Evolutionary conservation across 1,140 invertebrate genomes (phyloP).

Genomic region (Danaus melanippus): DNA sequence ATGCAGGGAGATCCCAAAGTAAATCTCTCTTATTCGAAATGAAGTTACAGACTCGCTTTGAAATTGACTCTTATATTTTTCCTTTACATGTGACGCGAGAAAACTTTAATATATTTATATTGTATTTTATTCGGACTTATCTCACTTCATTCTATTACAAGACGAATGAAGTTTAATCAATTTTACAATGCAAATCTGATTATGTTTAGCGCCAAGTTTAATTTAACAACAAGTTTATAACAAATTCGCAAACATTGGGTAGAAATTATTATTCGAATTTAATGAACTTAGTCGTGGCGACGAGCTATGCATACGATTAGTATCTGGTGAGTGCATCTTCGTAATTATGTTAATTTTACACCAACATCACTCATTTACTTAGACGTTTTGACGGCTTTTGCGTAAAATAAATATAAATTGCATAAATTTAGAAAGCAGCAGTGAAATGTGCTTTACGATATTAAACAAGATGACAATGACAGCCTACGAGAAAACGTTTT

Average conservation of each 20-base stretch:
- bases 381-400: slow-evolving; percentile 31
- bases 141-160: too few species aligned
- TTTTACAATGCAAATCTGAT: too few species aligned
- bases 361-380: slow-evolving; percentile 39
- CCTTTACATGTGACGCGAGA: slow-evolving; percentile 39
- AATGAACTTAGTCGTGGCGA: slow-evolving; percentile 30
- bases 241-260: slow-evolving; percentile 23
- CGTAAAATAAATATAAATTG: slow-evolving; percentile 21
- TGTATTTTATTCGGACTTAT: too few species aligned
- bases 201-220: slow-evolving; percentile 10
- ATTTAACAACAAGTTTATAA: slow-evolving; percentile 23
- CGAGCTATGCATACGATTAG: slow-evolving; percentile 50
- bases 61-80: slow-evolving; percentile 56
- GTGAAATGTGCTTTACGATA: slow-evolving; percentile 16
- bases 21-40: slow-evolving; percentile 55
- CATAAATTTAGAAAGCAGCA: slow-evolving; percentile 18
- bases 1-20: slow-evolving; percentile 36
- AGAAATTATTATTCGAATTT: slow-evolving; percentile 28
- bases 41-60: slow-evolving; percentile 49
- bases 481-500: slow-evolving; percentile 10
- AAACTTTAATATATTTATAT: slow-evolving; percentile 36
- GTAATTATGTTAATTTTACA: slow-evolving; percentile 53
- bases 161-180: too few species aligned
- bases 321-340: slow-evolving; percentile 40
- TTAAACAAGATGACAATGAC: slow-evolving; percentile 8